Conservation (phyloP, 2,113 vertebrate species). For the Illadopsis cleaveri region DNA sequence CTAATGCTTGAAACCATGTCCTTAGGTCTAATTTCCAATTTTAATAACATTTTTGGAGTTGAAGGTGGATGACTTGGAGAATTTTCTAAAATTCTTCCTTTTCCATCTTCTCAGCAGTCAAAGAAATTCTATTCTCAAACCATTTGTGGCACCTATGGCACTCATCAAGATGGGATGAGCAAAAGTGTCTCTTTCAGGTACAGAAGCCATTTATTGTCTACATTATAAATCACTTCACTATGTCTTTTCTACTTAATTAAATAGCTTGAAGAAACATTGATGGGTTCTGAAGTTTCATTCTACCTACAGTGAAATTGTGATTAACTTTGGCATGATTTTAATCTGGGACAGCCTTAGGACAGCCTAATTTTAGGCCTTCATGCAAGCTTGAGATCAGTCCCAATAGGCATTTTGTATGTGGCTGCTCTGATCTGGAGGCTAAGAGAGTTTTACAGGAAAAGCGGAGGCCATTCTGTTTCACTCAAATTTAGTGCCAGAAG, state of each 20-base stretch:
- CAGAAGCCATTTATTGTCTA: neutral
- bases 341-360: neutral
- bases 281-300: neutral
- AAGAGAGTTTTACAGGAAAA: neutral
- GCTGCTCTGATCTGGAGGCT: neutral
- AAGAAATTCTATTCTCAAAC: neutral
- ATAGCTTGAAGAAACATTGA: neutral
- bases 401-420: neutral
- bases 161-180: neutral
- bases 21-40: neutral
- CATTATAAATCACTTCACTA: neutral
- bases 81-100: neutral
- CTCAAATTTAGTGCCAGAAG: neutral
- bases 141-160: neutral
- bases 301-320: neutral
- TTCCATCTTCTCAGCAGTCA: neutral
- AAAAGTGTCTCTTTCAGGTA: neutral
- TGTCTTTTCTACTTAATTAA: neutral
- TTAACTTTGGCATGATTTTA: neutral
- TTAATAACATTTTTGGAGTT: neutral
- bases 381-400: neutral
- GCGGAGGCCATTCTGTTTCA: neutral
- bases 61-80: neutral
- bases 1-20: neutral
- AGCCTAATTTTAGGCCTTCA: neutral